These are phyloP conservation scores for Epizoanthus rinbou DNA, from an alignment of 92 coral and sea anemone genomes.

Conservation along the genomic window DNA sequence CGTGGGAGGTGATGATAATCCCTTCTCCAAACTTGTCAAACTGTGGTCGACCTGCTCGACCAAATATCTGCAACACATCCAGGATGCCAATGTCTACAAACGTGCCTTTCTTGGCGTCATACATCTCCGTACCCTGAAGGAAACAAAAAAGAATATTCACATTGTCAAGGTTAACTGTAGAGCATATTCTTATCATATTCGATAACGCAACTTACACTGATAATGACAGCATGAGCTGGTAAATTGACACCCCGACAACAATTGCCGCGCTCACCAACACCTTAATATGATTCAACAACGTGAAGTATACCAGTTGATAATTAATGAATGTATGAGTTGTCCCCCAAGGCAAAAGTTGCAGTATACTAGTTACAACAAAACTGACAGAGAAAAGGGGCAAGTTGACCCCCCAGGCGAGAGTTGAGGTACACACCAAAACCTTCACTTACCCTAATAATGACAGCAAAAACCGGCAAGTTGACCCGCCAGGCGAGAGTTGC, in stretches of 20 bases:
- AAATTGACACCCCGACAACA: constrained; percentile 80
- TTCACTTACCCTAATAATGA: constrained; percentile 74
- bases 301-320: constrained; percentile 68
- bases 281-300: no score
- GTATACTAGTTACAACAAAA: constrained; percentile 55
- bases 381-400: constrained; percentile 77
- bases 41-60: constrained; percentile 99
- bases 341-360: constrained; percentile 78
- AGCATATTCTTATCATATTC: no score
- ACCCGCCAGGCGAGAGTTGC: constrained; percentile 83
- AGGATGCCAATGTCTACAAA: constrained; percentile 96
- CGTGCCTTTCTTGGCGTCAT: constrained; percentile 95
- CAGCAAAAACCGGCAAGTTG: constrained; percentile 91
- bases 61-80: constrained; percentile 97
- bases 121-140: constrained; percentile 89
- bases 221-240: constrained; percentile 93
- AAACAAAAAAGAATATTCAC: neutral
- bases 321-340: constrained; percentile 86
- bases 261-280: constrained; percentile 65
- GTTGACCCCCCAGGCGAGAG: constrained; percentile 65
- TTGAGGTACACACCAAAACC: constrained; percentile 34
- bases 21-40: constrained; percentile 97
- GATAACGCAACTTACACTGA: constrained; percentile 59
- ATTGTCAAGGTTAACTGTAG: no score
- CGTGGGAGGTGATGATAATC: constrained; percentile 88